Evolutionary conservation across 2,888 invertebrate genomes (phyloP).

Genomic region (Apotomis turbidana): DNA sequence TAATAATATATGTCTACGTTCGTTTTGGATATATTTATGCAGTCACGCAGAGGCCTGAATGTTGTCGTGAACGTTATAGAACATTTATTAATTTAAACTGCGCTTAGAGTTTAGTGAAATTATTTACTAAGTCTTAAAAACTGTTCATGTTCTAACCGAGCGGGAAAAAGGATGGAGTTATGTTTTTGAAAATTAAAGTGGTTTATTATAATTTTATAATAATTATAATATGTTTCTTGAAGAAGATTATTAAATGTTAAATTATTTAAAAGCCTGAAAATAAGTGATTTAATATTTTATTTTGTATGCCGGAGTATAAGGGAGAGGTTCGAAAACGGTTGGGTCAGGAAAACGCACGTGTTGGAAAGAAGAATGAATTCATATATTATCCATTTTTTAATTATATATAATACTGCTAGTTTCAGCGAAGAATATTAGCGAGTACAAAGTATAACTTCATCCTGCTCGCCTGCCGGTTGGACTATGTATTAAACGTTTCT

Average conservation of each 20-base stretch:
- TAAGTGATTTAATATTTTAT: too few relatives aligned
- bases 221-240: too few relatives aligned
- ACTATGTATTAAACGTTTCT: background rate
- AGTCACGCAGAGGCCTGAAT: constrained; percentile 25
- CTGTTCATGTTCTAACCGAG: background rate
- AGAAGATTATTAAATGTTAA: too few relatives aligned
- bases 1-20: constrained; percentile 29
- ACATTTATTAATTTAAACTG: constrained; percentile 21
- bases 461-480: background rate
- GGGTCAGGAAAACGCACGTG: too few relatives aligned
- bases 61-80: constrained; percentile 11
- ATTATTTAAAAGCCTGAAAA: too few relatives aligned
- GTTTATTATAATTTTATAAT: too few relatives aligned
- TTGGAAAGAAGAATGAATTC: too few relatives aligned
- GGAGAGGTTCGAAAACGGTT: too few relatives aligned
- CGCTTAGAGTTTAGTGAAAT: constrained; percentile 28
- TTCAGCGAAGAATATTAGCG: background rate
- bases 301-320: too few relatives aligned
- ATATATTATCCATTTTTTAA: too few relatives aligned
- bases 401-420: background rate
- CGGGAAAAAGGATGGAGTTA: background rate
- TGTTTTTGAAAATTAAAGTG: background rate
- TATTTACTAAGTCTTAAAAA: constrained; percentile 29
- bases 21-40: constrained; percentile 23
- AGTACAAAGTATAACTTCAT: constrained; percentile 9